phyloP scores from a whole-genome alignment of 2,797 vertebrate genomes.

The Sphenopsis melanotis region DNA sequence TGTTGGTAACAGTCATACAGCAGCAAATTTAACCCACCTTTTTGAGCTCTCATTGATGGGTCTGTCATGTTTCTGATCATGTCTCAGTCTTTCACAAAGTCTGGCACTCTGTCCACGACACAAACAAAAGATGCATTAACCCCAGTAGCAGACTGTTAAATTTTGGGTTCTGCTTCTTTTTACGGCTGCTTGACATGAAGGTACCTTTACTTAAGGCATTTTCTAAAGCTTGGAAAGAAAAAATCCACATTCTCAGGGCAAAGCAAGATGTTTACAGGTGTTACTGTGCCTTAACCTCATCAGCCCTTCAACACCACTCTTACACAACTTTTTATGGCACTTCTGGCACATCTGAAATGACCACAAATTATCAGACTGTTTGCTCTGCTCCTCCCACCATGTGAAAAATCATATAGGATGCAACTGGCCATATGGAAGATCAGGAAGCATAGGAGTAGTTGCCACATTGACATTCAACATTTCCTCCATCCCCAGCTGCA shows the following conservation, averaged over 20 bases:
- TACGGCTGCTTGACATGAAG: neutral
- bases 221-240: neutral
- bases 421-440: neutral
- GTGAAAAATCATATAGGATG: neutral
- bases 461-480: slow-evolving; percentile 5
- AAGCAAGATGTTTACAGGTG: neutral
- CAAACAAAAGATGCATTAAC: neutral
- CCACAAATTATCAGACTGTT: neutral
- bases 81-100: neutral
- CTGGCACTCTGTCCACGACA: neutral
- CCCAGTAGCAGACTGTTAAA: neutral
- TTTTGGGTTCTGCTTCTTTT: neutral
- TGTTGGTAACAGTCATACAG: neutral
- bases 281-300: neutral
- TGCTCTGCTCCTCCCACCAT: neutral
- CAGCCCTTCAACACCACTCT: neutral
- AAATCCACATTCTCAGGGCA: neutral
- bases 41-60: neutral
- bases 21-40: neutral
- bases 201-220: neutral
- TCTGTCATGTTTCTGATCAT: neutral
- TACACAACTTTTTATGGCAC: neutral
- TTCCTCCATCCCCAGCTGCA: neutral
- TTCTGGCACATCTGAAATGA: neutral
- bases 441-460: neutral